A percentile compares a stretch with the other conserved stretches of the same genome.
phyloP scores from a whole-genome alignment of 2,888 invertebrate genomes.

The Tetranychus piercei region DNA sequence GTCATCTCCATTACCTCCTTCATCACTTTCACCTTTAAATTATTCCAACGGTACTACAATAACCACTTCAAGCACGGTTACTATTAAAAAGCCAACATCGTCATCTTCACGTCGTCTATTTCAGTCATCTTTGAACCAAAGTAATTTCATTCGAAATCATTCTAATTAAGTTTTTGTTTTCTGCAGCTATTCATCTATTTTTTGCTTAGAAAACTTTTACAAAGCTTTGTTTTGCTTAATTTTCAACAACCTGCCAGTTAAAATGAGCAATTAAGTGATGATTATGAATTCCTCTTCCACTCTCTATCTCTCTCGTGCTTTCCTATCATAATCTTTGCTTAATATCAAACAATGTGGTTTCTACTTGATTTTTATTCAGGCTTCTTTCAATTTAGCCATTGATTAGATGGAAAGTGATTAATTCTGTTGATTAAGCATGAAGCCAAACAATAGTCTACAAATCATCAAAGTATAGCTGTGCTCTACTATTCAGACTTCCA shows the following conservation, averaged over 20 bases:
- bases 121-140: not conserved
- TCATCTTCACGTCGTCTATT: not conserved
- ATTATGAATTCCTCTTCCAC: not conserved
- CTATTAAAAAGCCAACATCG: constrained; percentile 6
- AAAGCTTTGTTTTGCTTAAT: no score
- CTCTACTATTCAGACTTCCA: no score
- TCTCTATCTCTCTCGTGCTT: constrained; percentile 5
- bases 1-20: not conserved
- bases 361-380: no score
- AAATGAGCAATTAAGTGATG: no score
- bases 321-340: not conserved
- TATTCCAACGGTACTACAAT: not conserved
- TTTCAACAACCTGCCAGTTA: no score
- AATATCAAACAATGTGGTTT: no score
- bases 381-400: no score
- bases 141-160: constrained; percentile 7
- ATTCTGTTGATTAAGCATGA: no score
- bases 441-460: no score
- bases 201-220: no score
- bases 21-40: not conserved
- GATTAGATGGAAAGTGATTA: no score
- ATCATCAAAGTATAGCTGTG: no score
- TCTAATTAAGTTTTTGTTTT: not conserved
- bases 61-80: constrained; percentile 1
- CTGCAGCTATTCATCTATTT: not conserved